These are phyloP conservation scores for Dyspetes luteomarginatus DNA, from an alignment of 2,888 invertebrate genomes.

Conservation along the genomic window DNA sequence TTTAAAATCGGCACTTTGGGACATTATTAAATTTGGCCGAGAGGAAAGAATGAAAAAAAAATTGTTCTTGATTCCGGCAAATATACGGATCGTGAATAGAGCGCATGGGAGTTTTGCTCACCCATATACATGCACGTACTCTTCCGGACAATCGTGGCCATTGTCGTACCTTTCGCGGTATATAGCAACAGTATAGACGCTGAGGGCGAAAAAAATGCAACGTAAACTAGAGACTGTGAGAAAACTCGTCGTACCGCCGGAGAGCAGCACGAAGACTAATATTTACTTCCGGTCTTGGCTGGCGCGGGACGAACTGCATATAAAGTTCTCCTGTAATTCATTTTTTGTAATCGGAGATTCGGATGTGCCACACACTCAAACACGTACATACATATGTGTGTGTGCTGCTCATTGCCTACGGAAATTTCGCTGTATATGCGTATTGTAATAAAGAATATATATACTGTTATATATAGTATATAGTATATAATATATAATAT, in stretches of 20 bases:
- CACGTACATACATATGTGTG: constrained; percentile 60
- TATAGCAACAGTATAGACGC: constrained; percentile 26
- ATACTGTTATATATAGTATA: too few relatives aligned
- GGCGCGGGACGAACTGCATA: constrained; percentile 61
- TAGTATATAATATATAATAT: too few relatives aligned
- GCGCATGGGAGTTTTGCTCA: constrained; percentile 19
- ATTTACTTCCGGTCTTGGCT: constrained; percentile 77
- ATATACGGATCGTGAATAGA: constrained; percentile 32
- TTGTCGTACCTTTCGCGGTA: constrained; percentile 71
- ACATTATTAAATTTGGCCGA: too few relatives aligned
- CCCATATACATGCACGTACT: neutral
- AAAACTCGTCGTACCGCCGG: constrained; percentile 44
- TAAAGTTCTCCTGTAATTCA: constrained; percentile 64
- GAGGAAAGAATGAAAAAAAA: too few relatives aligned
- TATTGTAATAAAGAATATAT: too few relatives aligned
- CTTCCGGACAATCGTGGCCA: constrained; percentile 73
- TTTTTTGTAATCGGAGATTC: constrained; percentile 69
- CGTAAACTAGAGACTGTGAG: constrained; percentile 58
- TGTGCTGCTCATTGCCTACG: constrained; percentile 76
- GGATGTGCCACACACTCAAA: too few relatives aligned
- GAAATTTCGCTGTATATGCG: constrained; percentile 25
- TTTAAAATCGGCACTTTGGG: too few relatives aligned
- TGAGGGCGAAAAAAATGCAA: constrained; percentile 44
- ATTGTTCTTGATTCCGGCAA: constrained; percentile 1
- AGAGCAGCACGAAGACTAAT: constrained; percentile 73